Evolutionary conservation across 2,113 vertebrate species (phyloP), one percentile per base, ranked within the genome.

Genomic region (Tupaia tana): DNA sequence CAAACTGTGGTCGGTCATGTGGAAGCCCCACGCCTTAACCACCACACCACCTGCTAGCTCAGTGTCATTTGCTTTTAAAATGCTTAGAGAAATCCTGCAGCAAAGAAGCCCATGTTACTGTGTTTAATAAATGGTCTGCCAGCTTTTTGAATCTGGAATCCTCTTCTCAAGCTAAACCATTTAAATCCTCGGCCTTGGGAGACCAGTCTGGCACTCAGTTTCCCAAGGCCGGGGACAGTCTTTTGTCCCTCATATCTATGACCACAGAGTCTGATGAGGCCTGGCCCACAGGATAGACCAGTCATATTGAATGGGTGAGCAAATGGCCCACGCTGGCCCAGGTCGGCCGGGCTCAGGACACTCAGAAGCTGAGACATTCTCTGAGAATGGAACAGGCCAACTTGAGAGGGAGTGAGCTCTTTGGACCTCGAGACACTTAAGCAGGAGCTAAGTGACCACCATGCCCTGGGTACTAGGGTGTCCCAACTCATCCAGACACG

Each of bases 101-200:
- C 56, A 90, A 95, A 91, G 74, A 91, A 34, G 54, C 29, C 69
- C 27, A 27, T 86, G 75, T 88, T 87, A 74, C n/a, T 92, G 15
- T 81, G 7, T 74, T 94, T 81, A 69, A 89, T 92, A 70, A 95
- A 66, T 89, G 71, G 54, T n/a, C 75, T 63, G 77, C 90, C 86
- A 77, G 74, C 20, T 83, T 89, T 83, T 71, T 86, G 31, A 80
- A 27, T 66, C 14, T 71, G 63, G 43, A 86, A 86, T 94, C 87
- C 67, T 93, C 91, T 90, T 90, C 70, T 94, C 59, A 91, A 80
- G 29, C n/a, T 67, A 77, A 91, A 73, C 54, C 12, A 25, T 95
- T 78, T 93, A 54, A 87, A 58, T 80, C 34, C 56, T 83, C 93
- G 52, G 19, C 24, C 43, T 95, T 84, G 67, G 75, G 70, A 91